A percentile compares a stretch with the other conserved stretches of the same genome.
phyloP scores from a whole-genome alignment of 2,113 vertebrate species.

The Cyrtonyx montezumae region DNA sequence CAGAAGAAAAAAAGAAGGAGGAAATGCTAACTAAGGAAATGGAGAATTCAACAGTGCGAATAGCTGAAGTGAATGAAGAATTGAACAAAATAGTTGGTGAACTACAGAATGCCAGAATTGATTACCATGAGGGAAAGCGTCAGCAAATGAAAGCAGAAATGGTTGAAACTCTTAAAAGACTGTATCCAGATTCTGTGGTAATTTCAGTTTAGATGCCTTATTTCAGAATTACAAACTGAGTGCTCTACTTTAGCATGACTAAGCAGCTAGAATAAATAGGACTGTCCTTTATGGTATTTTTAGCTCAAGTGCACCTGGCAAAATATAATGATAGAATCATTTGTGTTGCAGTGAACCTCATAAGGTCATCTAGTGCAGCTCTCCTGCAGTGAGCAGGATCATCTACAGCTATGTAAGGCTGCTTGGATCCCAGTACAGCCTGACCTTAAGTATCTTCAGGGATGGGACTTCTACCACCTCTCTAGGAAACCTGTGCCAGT shows the following conservation, averaged over 20 bases:
- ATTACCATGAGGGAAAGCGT: slow-evolving; percentile 85
- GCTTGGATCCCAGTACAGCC: background rate
- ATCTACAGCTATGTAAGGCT: background rate
- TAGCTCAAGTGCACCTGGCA: background rate
- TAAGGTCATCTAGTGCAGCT: background rate
- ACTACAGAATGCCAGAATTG: slow-evolving; percentile 85
- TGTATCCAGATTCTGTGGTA: slow-evolving; percentile 90
- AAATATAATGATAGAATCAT: background rate
- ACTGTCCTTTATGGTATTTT: background rate
- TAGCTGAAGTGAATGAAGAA: slow-evolving; percentile 83
- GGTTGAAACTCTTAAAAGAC: slow-evolving; percentile 84
- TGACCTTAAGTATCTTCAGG: too few species aligned
- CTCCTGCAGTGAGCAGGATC: background rate
- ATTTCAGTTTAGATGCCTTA: slow-evolving; percentile 10
- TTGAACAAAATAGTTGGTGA: slow-evolving; percentile 80
- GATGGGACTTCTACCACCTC: too few species aligned
- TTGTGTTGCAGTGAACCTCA: background rate
- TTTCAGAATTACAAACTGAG: background rate
- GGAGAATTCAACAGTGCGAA: slow-evolving; percentile 71
- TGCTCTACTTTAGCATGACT: background rate
- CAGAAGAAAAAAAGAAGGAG: slow-evolving; percentile 80
- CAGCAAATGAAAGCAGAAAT: slow-evolving; percentile 86
- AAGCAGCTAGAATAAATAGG: background rate
- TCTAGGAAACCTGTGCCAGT: too few species aligned
- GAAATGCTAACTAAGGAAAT: slow-evolving; percentile 79